Base-by-base conservation (phyloP, 1,140 invertebrate genomes). In the Drosophila erecta region DNA sequence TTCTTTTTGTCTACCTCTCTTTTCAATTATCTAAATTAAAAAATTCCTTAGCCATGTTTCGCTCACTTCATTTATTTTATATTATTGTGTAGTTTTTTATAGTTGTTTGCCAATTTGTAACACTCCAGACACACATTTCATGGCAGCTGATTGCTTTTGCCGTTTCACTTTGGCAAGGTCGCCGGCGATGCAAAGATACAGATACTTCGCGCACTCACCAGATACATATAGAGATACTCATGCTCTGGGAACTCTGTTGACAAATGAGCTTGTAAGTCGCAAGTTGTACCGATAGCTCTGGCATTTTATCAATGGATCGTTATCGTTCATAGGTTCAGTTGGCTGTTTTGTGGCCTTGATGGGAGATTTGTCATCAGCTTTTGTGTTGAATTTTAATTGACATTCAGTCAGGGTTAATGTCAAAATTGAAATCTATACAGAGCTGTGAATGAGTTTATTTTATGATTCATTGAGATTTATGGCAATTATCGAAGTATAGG, bases 1-100 rank as follows among this genome's bases (percentile, higher is more conserved):
- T 79, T 70, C 75, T 57, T 69, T 66, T 49, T 55, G 37, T 50
- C 49, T 30, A 37, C 27, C 61, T 58, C 51, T 40, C 55, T 74
- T 64, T 69, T 77, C 84, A 87, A 86, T 87, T 89, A 87, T 89
- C 83, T 89, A 89, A 86, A 86, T 86, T 87, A 83, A 89, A 87
- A 87, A 89, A 87, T 87, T 83, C 84, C 79, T 51, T 1, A 4
- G 24, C 41, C 75, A 46, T 86, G 83, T 86, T 83, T 55, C 57
- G 27, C 64, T 3, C 57, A 66, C 44, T 62, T 46, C 40, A 40
- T 69, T 66, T 59, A 38, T 60, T 50, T 70, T 56, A 60, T 69
- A 55, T 53, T 59, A 60, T 60, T 60, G 57, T 64, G 74, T 61
- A 56, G 65, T 69, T 67, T 56, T 67, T 56, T 66, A 69, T 64